phyloP scores from a whole-genome alignment of 2,113 vertebrate species.

The Sturnus vulgaris region DNA sequence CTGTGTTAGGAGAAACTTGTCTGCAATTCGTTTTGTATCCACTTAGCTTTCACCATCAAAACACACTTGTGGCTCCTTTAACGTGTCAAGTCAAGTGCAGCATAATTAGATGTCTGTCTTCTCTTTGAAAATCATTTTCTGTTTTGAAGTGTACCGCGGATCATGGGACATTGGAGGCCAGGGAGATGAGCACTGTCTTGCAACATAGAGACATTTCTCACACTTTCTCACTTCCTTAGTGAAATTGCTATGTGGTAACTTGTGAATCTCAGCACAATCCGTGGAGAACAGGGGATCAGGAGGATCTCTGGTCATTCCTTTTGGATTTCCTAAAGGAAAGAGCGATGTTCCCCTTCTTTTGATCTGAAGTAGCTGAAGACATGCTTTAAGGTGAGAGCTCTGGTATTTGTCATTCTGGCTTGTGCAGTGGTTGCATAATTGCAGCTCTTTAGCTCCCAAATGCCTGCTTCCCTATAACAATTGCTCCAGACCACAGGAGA shows the following conservation, averaged over 20 bases:
- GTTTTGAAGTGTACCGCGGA: rapidly evolving
- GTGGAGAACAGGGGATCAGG: background rate
- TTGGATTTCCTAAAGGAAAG: background rate
- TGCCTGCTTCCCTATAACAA: background rate
- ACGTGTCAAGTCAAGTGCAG: background rate
- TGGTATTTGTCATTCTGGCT: background rate
- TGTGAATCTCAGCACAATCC: background rate
- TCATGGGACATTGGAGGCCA: background rate
- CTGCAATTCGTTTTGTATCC: background rate
- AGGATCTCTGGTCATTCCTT: background rate
- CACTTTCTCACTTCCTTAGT: background rate
- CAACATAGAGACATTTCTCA: background rate
- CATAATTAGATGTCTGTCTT: background rate
- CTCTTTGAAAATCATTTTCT: background rate
- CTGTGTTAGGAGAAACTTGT: background rate
- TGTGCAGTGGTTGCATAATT: background rate
- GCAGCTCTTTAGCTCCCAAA: background rate
- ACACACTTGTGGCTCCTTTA: background rate
- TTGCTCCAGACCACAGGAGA: background rate
- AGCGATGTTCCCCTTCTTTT: background rate
- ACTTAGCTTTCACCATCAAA: background rate
- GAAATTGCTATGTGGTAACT: background rate
- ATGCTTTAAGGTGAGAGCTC: background rate
- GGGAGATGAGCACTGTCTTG: background rate
- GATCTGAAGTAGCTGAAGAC: background rate